Evolutionary conservation across 2,797 vertebrate species (phyloP), one percentile per base, ranked within the genome.

Genomic region (Pangasius larnaudii): DNA sequence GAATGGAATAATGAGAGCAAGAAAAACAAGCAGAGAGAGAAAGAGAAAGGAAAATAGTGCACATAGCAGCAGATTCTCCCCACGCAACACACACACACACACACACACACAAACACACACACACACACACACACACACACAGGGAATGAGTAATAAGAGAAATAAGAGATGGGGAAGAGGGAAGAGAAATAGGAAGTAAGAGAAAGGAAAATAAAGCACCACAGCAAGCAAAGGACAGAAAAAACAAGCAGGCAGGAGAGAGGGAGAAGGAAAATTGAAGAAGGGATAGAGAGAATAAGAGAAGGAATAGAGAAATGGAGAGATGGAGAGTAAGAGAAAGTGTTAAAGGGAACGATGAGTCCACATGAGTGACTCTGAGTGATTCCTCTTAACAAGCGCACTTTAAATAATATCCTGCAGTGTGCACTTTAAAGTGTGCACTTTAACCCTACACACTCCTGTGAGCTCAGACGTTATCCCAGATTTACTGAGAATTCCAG

Each of bases 61-160:
- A 81, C 36, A 63, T 8, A n/a, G 11, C 16, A 27, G 58, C 56
- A 81, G 56, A 81, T 81, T 61, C 56, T 42, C 11, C 56, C 0
- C 77, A 79, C n/a, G 13, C 75, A 78, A 14, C 53, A 58, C 53
- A 36, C 51, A 79, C 75, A 58, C n/a, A 36, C 30, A 59, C 78
- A 80, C 53, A 80, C 53, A 36, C 51, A 79, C 75, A 14, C 53
- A 58, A 30, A 36, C 51, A 79, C 75, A 14, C 53, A 58, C 53
- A 36, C 51, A 79, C 75, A 14, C 53, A 58, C 53, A 36, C 51
- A 79, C 75, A 58, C n/a, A 36, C 30, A 59, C 78, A 80, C 53
- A 80, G 9, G 1, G 36, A 13, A 78, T 36, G 78, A 71, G 46
- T 56, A 69, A 81, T 46, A 53, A 10, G 61, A 56, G 63, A 53